Evolutionary conservation across 1,140 invertebrate genomes (phyloP), one percentile per base, ranked within the genome.

Genomic region (Bombus terrestris): DNA sequence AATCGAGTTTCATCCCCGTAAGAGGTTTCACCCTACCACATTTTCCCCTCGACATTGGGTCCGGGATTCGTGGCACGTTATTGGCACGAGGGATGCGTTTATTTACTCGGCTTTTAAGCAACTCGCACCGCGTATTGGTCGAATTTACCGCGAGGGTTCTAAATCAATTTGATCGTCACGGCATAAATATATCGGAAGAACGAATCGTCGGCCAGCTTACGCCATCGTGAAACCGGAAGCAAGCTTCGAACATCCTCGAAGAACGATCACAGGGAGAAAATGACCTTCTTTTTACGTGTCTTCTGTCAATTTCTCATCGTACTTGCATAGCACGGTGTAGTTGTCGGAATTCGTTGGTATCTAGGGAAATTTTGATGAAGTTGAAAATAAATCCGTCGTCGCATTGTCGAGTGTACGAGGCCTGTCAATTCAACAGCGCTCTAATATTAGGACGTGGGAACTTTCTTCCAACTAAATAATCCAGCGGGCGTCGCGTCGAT

Each of bases 91-190:
- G 85, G 85, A 71, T 75, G 84, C 84, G 79, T 86, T 86, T 86
- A 83, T 86, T 86, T 86, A 83, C 85, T 86, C 66, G 85, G 85
- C 80, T 86, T 86, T 86, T 86, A 85, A 86, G 80, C 85, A 74
- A n/a, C 72, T 62, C 71, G 59, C 85, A 28, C 41, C 43, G 62
- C 72, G 80, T 32, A 85, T 85, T 85, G 84, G 84, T 86, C 59
- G 59, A 35, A 37, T 8, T 22, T 53, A 22, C 41, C 53, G 6
- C 66, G 59, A 43, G 71, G 84, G 84, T 76, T 76, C 79, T 86
- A 77, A 86, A 86, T 86, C 85, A 86, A 86, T 83, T 83, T 66
- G 71, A 86, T 82, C 85, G 64, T 86, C 80, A 39, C 71, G 85
- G 47, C 64, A 74, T 83, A 72, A 86, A 83, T 72, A 76, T 73